A percentile compares a stretch with the other conserved stretches of the same genome.
Conservation (phyloP, 2,888 invertebrate species). For the Belgica antarctica region DNA sequence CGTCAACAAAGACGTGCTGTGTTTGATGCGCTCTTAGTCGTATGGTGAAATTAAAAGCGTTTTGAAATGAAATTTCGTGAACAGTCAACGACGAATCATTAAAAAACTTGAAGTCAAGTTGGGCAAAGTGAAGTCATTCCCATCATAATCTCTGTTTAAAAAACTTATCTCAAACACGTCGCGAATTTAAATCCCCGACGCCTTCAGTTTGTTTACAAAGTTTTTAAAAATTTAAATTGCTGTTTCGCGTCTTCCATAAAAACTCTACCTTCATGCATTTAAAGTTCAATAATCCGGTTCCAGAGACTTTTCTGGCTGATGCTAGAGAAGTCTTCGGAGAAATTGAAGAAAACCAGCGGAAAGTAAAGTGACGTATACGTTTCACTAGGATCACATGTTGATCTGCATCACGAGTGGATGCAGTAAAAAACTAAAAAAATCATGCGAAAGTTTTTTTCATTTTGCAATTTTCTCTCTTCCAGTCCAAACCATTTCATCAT, state of each 20-base stretch:
- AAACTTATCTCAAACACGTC: too few species aligned
- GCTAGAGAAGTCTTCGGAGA: background rate
- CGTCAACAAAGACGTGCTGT: background rate
- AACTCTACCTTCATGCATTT: background rate
- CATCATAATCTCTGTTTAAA: too few species aligned
- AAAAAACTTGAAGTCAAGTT: slow-evolving; percentile 16
- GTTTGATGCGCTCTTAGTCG: slow-evolving; percentile 7
- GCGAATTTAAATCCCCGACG: slow-evolving; percentile 1
- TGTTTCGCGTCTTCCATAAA: background rate
- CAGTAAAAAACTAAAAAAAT: slow-evolving; percentile 27
- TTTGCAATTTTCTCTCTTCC: slow-evolving; percentile 40
- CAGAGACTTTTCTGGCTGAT: too few species aligned
- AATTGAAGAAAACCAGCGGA: slow-evolving; percentile 6
- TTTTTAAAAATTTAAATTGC: slow-evolving; percentile 6
- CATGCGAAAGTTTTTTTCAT: slow-evolving; percentile 3
- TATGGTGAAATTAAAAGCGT: slow-evolving; percentile 44
- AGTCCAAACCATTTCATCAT: slow-evolving; percentile 43
- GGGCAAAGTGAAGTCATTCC: background rate
- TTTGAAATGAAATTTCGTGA: slow-evolving; percentile 34
- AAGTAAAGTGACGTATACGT: slow-evolving; percentile 40
- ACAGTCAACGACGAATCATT: slow-evolving; percentile 42
- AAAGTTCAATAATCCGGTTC: too few species aligned
- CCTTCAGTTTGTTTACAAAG: background rate
- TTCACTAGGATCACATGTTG: slow-evolving; percentile 34
- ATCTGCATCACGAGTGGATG: slow-evolving; percentile 27